Percentiles rank a stretch among this genome's conserved stretches.
These are phyloP conservation scores for Pholis gunnellus DNA, from an alignment of 2,113 vertebrate genomes.

Conservation along the genomic window DNA sequence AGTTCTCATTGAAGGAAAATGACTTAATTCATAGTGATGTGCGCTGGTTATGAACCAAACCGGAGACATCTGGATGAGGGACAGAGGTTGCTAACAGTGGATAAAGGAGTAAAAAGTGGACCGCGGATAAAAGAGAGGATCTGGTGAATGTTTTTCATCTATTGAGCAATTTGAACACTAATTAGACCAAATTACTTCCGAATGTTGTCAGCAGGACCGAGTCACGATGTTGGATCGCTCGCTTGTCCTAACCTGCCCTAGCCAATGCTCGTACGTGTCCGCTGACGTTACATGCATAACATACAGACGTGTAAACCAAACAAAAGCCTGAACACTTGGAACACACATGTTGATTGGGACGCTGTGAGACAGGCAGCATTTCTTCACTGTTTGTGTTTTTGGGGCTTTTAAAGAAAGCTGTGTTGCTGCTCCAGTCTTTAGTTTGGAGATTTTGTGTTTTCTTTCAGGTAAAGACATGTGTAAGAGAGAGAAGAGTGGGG, in stretches of 20 bases:
- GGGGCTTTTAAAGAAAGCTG: conserved; percentile 42
- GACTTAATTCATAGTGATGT: conserved; percentile 17
- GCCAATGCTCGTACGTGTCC: conserved; percentile 35
- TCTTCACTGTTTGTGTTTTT: conserved; percentile 36
- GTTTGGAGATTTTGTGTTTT: conserved; percentile 53
- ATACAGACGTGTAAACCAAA: conserved; percentile 39
- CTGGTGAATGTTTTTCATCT: conserved; percentile 71
- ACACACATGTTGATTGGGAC: neutral
- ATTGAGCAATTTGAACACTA: conserved; percentile 66
- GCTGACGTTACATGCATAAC: conserved; percentile 29
- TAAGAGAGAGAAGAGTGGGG: neutral
- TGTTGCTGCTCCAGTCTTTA: conserved; percentile 43
- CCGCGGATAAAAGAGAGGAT: conserved; percentile 17
- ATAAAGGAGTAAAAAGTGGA: conserved; percentile 9
- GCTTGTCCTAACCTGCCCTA: conserved; percentile 42
- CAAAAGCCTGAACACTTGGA: conserved; percentile 9
- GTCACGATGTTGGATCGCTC: conserved; percentile 48
- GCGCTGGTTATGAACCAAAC: conserved; percentile 39
- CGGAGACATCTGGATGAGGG: conserved; percentile 32
- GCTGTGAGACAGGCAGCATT: neutral
- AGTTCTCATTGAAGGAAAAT: neutral
- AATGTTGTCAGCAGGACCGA: conserved; percentile 64
- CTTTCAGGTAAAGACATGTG: conserved; percentile 29
- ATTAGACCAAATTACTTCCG: conserved; percentile 80
- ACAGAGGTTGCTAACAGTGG: conserved; percentile 16